Percentiles rank a stretch among this genome's conserved stretches.
Evolutionary conservation across 2,888 invertebrate species (phyloP).

Genomic region (Sinotaia quadrata): DNA sequence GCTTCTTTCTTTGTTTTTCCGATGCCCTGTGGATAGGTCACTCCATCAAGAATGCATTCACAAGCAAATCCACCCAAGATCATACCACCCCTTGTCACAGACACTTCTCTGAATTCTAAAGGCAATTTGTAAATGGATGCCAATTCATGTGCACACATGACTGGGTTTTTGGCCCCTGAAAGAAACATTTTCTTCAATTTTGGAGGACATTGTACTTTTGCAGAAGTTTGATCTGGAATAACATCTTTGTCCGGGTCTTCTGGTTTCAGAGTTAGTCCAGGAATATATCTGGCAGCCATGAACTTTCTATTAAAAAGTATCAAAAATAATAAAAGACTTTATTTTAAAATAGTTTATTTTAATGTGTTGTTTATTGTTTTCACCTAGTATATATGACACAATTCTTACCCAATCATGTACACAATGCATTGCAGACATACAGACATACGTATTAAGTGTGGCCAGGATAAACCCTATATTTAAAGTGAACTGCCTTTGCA

Average conservation of each 20-base stretch:
- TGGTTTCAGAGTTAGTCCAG: conserved; percentile 28
- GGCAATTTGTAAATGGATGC: conserved; percentile 6
- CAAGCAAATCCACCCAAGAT: conserved; percentile 54
- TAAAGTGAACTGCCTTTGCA: no score
- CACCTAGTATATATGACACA: no score
- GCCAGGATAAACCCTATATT: no score
- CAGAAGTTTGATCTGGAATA: background rate
- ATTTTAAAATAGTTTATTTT: no score
- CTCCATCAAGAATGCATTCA: conserved; percentile 55
- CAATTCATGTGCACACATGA: conserved; percentile 32
- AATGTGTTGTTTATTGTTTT: no score
- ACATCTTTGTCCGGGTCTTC: conserved; percentile 22
- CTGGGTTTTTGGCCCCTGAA: conserved; percentile 24
- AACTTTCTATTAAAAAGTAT: no score
- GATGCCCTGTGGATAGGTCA: conserved; percentile 56
- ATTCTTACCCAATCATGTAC: no score
- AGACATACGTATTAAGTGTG: no score
- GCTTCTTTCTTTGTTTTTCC: conserved; percentile 70
- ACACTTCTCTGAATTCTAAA: conserved; percentile 21
- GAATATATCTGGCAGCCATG: conserved; percentile 24
- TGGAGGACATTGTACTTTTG: background rate
- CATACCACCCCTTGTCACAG: background rate
- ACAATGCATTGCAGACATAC: no score
- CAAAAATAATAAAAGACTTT: no score
- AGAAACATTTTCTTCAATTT: conserved; percentile 21